Evolutionary conservation across 2,888 invertebrate genomes (phyloP).

Genomic region (Hypomecis atomaria): DNA sequence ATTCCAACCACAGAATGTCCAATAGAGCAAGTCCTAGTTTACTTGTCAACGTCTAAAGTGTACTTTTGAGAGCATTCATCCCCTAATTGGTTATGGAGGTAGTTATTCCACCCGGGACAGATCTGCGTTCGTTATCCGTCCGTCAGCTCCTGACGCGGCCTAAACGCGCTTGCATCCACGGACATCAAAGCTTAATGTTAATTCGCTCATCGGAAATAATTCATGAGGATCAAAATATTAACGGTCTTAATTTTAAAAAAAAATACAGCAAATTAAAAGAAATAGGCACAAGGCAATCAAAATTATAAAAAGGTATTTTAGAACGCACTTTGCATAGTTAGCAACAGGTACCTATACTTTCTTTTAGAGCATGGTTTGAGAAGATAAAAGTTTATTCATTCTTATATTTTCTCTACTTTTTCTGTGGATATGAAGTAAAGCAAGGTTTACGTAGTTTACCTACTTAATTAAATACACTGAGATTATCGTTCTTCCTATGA

Average conservation of each 20-base stretch:
- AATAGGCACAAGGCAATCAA: too few species aligned
- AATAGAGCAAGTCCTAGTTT: not conserved
- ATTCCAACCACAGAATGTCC: not conserved
- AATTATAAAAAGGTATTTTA: too few species aligned
- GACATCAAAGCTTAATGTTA: conserved; percentile 44
- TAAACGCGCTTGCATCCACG: conserved; percentile 55
- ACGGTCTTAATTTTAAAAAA: not conserved
- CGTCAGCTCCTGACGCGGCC: conserved; percentile 55
- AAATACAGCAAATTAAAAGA: too few species aligned
- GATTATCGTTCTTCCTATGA: too few species aligned
- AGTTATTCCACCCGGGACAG: conserved; percentile 56
- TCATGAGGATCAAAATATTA: not conserved
- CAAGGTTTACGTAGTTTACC: too few species aligned
- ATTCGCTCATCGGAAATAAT: not conserved
- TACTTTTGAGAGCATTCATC: conserved; percentile 11
- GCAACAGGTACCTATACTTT: too few species aligned
- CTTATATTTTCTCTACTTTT: too few species aligned
- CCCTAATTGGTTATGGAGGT: conserved; percentile 32
- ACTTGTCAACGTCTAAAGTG: conserved; percentile 9
- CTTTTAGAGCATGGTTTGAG: too few species aligned
- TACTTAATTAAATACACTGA: too few species aligned
- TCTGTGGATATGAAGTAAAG: too few species aligned
- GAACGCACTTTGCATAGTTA: too few species aligned
- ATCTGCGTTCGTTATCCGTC: conserved; percentile 66
- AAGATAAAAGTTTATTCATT: too few species aligned